Percentiles rank a stretch among this genome's conserved stretches.
Evolutionary conservation across 2,113 vertebrate species (phyloP).

Genomic region (Corythoichthys intestinalis): DNA sequence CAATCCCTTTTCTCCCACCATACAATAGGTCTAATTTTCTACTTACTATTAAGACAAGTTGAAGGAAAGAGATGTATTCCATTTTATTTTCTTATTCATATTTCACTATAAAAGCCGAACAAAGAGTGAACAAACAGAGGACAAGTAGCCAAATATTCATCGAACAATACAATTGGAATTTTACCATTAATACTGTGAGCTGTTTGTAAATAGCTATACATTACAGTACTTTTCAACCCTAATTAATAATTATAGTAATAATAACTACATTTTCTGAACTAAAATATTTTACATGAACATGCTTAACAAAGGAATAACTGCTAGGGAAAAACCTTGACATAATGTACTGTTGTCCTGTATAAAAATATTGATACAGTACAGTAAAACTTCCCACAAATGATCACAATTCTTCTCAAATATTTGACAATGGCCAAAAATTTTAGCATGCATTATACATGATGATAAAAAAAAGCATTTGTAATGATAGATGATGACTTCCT

Average conservation of each 20-base stretch:
- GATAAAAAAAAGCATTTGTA: slow-evolving; percentile 23
- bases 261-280: background rate
- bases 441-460: slow-evolving; percentile 20
- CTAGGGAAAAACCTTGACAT: background rate
- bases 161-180: background rate
- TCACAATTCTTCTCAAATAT: background rate
- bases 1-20: no score
- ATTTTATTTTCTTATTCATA: background rate
- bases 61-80: background rate
- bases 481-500: slow-evolving; percentile 13
- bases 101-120: background rate
- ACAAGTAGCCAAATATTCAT: no score
- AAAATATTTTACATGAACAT: background rate
- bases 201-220: background rate
- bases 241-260: background rate
- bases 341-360: background rate
- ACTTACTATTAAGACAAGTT: background rate
- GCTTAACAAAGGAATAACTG: background rate
- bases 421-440: slow-evolving; percentile 22
- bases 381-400: slow-evolving; percentile 3
- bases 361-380: slow-evolving; percentile 11
- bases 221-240: background rate
- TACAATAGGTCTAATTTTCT: background rate
- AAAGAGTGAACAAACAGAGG: background rate
- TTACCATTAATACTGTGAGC: background rate